These are phyloP conservation scores for Drosophila buzzatii DNA, from an alignment of 2,888 invertebrate genomes.

Conservation along the genomic window DNA sequence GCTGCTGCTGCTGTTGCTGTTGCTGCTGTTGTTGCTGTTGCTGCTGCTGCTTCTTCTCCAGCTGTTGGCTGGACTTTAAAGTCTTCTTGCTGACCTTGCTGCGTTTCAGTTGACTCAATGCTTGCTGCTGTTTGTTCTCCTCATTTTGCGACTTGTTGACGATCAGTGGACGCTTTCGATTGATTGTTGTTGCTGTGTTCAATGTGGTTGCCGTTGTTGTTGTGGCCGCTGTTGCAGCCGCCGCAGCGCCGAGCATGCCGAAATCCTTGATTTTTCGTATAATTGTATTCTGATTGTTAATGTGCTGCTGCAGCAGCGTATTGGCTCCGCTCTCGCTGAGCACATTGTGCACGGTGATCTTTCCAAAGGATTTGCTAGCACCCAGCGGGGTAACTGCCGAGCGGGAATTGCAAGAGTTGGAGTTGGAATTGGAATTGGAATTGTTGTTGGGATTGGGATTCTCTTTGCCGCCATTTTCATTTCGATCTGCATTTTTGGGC, in stretches of 20 bases:
- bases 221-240: conserved; percentile 33
- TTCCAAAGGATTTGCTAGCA: conserved; percentile 79
- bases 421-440: neutral
- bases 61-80: conserved; percentile 4
- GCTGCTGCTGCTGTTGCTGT: conserved; percentile 4
- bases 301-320: conserved; percentile 69
- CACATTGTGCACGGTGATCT: conserved; percentile 83
- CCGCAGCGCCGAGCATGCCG: conserved; percentile 82
- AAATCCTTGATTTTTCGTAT: conserved; percentile 84
- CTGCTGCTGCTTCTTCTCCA: conserved; percentile 5
- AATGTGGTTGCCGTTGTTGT: conserved; percentile 1
- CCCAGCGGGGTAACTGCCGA: conserved; percentile 45
- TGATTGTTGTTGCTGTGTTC: neutral
- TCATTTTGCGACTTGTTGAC: conserved; percentile 52
- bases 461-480: conserved; percentile 13
- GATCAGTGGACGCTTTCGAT: conserved; percentile 67
- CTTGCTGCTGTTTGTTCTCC: conserved; percentile 36
- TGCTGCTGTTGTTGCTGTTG: conserved; percentile 3
- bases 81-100: conserved; percentile 51
- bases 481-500: conserved; percentile 20
- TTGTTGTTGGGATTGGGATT: neutral
- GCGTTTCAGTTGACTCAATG: conserved; percentile 49
- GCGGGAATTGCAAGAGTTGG: neutral
- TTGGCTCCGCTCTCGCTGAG: conserved; percentile 79
- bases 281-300: conserved; percentile 82